Evolutionary conservation across 2,797 vertebrate species (phyloP).

Genomic region (Acanthurus tractus): DNA sequence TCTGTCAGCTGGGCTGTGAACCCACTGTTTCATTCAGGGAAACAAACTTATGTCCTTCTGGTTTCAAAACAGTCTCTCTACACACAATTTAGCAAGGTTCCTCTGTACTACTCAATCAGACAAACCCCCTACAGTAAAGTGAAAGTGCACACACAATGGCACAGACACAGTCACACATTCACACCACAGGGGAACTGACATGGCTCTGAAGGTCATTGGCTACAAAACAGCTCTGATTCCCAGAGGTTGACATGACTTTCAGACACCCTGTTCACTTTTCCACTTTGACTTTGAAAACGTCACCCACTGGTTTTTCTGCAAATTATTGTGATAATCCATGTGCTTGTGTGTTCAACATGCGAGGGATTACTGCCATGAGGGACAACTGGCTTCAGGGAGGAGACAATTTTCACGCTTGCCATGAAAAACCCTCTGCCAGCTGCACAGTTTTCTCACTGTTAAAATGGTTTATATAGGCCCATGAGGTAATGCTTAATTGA

Average conservation of each 20-base stretch:
- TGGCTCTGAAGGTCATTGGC: conserved; percentile 65
- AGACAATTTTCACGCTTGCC: conserved; percentile 32
- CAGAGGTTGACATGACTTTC: conserved; percentile 72
- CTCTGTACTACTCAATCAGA: conserved; percentile 38
- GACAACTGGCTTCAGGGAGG: conserved; percentile 42
- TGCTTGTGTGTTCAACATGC: conserved; percentile 30
- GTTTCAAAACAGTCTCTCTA: conserved; percentile 20
- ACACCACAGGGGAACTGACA: conserved; percentile 51
- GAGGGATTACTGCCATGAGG: conserved; percentile 54
- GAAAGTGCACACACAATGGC: conserved; percentile 13
- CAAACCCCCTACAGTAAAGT: conserved; percentile 34
- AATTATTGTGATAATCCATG: conserved; percentile 55
- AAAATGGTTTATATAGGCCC: neutral
- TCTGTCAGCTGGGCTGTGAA: too few species aligned
- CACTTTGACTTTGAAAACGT: conserved; percentile 64
- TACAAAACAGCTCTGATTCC: conserved; percentile 56
- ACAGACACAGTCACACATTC: conserved; percentile 25
- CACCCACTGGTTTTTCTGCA: neutral
- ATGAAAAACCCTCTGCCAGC: conserved; percentile 17
- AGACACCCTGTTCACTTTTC: conserved; percentile 62
- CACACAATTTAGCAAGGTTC: conserved; percentile 45
- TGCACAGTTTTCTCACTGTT: conserved; percentile 12
- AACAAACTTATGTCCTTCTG: conserved; percentile 17
- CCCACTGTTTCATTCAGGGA: neutral
- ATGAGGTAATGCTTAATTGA: conserved; percentile 12